phyloP scores from a whole-genome alignment of 2,888 invertebrate species.

The Pocota personata region DNA sequence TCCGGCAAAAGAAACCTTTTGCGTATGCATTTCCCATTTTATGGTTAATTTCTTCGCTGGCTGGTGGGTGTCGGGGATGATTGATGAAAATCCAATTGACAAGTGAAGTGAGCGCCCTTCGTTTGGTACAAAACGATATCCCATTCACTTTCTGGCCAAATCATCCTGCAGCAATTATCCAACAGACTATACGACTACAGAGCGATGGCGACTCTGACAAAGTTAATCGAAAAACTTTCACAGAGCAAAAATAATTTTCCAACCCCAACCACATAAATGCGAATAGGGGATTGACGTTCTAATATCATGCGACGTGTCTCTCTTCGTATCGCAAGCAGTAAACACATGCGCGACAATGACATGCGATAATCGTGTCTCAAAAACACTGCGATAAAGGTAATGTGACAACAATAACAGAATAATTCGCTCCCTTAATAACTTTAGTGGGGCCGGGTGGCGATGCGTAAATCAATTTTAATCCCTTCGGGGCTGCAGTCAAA shows the following conservation, averaged over 20 bases:
- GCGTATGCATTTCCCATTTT: slow-evolving; percentile 54
- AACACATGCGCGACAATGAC: slow-evolving; percentile 36
- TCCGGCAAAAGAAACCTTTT: slow-evolving; percentile 31
- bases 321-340: background rate
- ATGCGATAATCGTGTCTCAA: slow-evolving; percentile 50
- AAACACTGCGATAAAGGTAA: slow-evolving; percentile 37
- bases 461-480: slow-evolving; percentile 60
- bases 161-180: slow-evolving; percentile 66
- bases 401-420: slow-evolving; percentile 56
- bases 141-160: slow-evolving; percentile 63
- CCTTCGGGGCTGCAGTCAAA: slow-evolving; percentile 37
- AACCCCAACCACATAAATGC: background rate
- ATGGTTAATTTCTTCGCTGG: slow-evolving; percentile 67
- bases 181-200: slow-evolving; percentile 2
- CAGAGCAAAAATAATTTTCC: slow-evolving; percentile 8
- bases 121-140: background rate
- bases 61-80: slow-evolving; percentile 41
- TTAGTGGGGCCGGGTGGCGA: background rate
- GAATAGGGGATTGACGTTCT: slow-evolving; percentile 45
- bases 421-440: slow-evolving; percentile 18
- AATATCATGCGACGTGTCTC: slow-evolving; percentile 40
- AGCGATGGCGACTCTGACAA: background rate
- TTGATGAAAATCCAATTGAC: slow-evolving; percentile 70
- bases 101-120: slow-evolving; percentile 58
- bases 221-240: slow-evolving; percentile 70